Percentiles rank a stretch among this genome's conserved stretches.
Evolutionary conservation across 1,140 invertebrate genomes (phyloP).

Genomic region (Aricia agestis): DNA sequence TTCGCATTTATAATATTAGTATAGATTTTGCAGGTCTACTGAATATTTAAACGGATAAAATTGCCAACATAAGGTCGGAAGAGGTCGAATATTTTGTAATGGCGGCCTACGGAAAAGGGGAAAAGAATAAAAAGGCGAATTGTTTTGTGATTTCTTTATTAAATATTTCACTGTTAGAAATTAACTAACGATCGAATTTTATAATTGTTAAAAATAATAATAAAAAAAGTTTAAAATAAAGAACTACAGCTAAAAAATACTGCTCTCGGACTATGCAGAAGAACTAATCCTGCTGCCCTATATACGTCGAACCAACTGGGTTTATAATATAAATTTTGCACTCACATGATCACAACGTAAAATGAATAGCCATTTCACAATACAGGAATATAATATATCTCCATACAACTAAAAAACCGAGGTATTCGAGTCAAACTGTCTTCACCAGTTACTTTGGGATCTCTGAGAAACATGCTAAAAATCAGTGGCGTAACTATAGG

Average conservation of each 20-base stretch:
- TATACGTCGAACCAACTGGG: slow-evolving; percentile 58
- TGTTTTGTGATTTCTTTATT: slow-evolving; percentile 74
- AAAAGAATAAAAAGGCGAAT: slow-evolving; percentile 48
- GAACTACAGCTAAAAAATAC: slow-evolving; percentile 74
- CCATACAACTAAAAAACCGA: slow-evolving; percentile 36
- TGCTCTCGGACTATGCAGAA: slow-evolving; percentile 73
- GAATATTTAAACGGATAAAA: no score
- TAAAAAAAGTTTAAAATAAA: slow-evolving; percentile 70
- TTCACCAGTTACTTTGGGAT: neutral
- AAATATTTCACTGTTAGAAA: slow-evolving; percentile 76
- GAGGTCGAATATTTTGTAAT: neutral
- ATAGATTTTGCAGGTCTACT: no score
- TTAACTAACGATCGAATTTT: slow-evolving; percentile 73
- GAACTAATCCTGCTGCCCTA: slow-evolving; percentile 60
- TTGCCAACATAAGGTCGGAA: no score
- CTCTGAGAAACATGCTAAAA: neutral
- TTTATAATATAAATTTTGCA: slow-evolving; percentile 69
- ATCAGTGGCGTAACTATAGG: no score
- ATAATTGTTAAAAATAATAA: slow-evolving; percentile 69
- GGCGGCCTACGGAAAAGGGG: neutral
- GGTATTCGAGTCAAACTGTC: neutral
- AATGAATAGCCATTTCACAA: slow-evolving; percentile 71
- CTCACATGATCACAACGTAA: slow-evolving; percentile 75
- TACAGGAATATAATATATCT: slow-evolving; percentile 65
- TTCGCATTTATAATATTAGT: no score